Evolutionary conservation across 1,140 invertebrate species (phyloP).

Genomic region (Nilaparvata lugens): DNA sequence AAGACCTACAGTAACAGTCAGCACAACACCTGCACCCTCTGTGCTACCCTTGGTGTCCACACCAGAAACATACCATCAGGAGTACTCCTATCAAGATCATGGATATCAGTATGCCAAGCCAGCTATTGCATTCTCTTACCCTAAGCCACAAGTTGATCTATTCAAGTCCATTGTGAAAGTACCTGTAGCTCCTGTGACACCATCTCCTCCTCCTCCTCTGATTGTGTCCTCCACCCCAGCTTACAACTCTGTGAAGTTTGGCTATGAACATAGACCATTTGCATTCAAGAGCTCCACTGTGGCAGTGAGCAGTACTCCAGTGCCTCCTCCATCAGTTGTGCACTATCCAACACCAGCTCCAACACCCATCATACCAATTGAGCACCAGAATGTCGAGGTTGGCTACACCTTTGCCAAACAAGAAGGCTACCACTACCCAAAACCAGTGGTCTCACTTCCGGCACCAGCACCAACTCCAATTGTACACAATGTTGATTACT

Average conservation of each 20-base stretch:
- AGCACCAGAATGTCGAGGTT: neutral
- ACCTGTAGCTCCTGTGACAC: neutral
- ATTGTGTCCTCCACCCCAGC: constrained; percentile 4
- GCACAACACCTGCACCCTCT: constrained; percentile 6
- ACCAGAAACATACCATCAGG: neutral
- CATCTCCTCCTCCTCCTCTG: neutral
- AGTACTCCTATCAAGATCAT: constrained; percentile 6
- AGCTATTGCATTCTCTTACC: neutral
- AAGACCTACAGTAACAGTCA: constrained; percentile 32
- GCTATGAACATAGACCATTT: neutral
- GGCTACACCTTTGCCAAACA: neutral
- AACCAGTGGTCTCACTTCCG: neutral
- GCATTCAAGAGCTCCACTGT: neutral
- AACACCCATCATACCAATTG: neutral
- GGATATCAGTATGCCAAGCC: neutral
- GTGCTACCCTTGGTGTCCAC: neutral
- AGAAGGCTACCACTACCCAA: no score
- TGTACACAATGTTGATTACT: neutral
- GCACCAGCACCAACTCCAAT: neutral
- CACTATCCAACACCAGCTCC: neutral
- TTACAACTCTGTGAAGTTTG: neutral
- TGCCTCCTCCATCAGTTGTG: neutral
- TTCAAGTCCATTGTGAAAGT: neutral
- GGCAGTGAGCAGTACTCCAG: neutral
- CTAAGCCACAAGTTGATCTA: neutral